Evolutionary conservation across 1,140 invertebrate species (phyloP), one percentile per base, ranked within the genome.

Genomic region (Philaenus spumarius): DNA sequence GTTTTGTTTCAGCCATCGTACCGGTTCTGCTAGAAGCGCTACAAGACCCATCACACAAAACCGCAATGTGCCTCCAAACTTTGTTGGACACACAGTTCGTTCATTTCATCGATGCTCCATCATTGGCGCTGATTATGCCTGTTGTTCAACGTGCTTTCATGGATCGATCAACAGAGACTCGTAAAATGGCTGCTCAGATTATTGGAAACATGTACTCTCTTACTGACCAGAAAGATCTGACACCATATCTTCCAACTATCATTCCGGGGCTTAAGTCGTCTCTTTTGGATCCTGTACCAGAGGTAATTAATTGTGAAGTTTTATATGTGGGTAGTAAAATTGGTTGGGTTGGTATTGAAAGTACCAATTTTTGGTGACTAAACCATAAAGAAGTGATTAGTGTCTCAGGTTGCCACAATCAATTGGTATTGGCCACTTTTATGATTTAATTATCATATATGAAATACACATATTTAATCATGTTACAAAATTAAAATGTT

Each of bases 151-250:
- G 97, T 64, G 96, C 96, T 7, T 98, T 99, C 73, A 87, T 95
- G 75, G 95, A 98, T 76, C 80, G 96, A 51, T 94, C 93, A 7
- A 98, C 95, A 0, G 96, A 98, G 76, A 98, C 94, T 0, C 80
- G 95, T 67, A 97, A 98, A 80, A 97, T 98, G 93, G 94, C 97
- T 20, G 93, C 95, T n/a, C 90, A 93, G 75, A 98, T 99, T 69
- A 98, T 99, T 66, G 95, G 96, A 43, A 99, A 98, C 73, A 98
- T 99, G 94, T 99, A 98, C 75, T 97, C 94, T 0, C 77, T 99
- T 9, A 98, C 97, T 1, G 96, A 99, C 77, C 94, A 98, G 71
- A 98, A 98, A 77, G 97, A 99, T 76, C 78, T 99, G 52, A 85
- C 89, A 51, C 97, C 97, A 0, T 99, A 99, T 73, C 77, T 99